Base-by-base conservation (phyloP, 2,888 invertebrate species). In the Theodoxus fluviatilis region DNA sequence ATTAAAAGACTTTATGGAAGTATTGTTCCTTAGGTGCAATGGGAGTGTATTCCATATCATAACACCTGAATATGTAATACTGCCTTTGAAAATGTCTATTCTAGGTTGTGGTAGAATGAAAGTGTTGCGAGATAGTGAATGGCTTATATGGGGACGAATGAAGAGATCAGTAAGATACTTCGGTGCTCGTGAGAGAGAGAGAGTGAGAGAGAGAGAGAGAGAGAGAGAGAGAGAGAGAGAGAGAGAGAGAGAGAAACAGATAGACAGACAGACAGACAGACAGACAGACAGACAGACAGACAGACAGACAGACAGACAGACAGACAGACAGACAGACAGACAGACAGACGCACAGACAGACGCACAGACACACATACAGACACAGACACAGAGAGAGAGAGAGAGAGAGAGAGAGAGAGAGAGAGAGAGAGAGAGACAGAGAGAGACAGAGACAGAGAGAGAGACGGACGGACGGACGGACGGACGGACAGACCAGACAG, bases 231-330 rank as follows among this genome's bases (percentile, higher is more conserved):
- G 63, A 33, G 43, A 63, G 69, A 25, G 35, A 64, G 49, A 64
- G 37, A 28, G 49, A 64, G 35, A 64, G 47, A 69, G 52, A 64
- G 49, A 64, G 22, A 12, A 33, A 31, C 35, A 61, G 38, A 61
- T 59, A 68, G 61, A 43, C 43, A 68, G 40, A 68, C 47, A 68
- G 59, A 43, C 40, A 61, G 59, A 61, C 61, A 68, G 40, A 68
- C 61, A 61, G 61, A 40, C 37, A 68, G 59, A 61, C 43, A 59
- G 61, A 38, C 25, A 47, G 22, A 35, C 25, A 37, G 18, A 61
- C 22, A 37, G 25, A 61, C n/a, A 37, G 49, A 55, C 37, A 67
- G 33, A 67, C 2, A 22, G 49, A 22, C 25, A 55, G 6, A 66
- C 7, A 28, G 66, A 66, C 12, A 66, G 15, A 67, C 57, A 55